Conservation (phyloP, 64 coral and sea anemone species). For the Montipora cactus region DNA sequence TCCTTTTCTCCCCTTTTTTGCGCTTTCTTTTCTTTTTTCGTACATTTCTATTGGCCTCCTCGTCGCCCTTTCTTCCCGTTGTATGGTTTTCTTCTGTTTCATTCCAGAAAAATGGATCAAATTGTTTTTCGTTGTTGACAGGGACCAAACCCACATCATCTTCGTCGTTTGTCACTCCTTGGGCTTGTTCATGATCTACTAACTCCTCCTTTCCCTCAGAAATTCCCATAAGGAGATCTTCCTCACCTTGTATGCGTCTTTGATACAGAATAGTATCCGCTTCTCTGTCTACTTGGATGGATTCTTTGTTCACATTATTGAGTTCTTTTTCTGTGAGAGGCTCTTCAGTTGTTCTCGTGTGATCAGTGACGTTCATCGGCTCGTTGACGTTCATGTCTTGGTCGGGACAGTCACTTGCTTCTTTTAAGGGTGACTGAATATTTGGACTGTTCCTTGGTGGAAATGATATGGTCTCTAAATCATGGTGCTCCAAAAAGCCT, state of each 20-base stretch:
- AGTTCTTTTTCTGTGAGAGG: neutral
- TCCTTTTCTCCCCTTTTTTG: neutral
- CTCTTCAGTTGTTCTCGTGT: neutral
- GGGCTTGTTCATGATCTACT: neutral
- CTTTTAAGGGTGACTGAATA: neutral
- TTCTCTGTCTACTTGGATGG: neutral
- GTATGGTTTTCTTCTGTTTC: neutral
- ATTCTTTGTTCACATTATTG: neutral
- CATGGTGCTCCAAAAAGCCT: neutral
- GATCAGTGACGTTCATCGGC: neutral
- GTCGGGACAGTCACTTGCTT: neutral
- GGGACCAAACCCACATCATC: neutral
- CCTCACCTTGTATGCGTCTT: constrained; percentile 25
- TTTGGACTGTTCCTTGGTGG: neutral
- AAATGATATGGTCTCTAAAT: no score
- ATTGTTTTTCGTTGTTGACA: constrained; percentile 1
- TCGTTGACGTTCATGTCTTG: neutral
- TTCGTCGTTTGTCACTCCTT: constrained; percentile 1
- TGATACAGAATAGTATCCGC: no score
- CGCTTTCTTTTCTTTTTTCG: neutral
- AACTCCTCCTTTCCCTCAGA: neutral
- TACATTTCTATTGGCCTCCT: neutral
- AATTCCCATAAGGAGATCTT: neutral
- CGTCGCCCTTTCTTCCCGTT: no score
- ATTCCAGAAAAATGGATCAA: neutral